phyloP scores from a whole-genome alignment of 2,113 vertebrate species.

The Puffinus mauretanicus region DNA sequence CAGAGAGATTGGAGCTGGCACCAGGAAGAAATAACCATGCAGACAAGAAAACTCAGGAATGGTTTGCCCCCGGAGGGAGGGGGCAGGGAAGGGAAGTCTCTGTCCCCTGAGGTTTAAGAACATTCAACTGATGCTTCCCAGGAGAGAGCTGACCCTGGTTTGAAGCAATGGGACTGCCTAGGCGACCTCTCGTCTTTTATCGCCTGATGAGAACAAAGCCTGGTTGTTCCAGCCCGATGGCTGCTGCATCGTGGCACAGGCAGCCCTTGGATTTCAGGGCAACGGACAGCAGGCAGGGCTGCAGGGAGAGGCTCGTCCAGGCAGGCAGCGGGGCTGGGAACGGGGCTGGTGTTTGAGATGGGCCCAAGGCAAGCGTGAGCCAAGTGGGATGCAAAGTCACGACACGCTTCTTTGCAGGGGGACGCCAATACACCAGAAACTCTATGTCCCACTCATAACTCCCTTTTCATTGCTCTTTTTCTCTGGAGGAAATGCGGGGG shows the following conservation, averaged over 20 bases:
- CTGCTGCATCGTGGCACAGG: rapidly evolving
- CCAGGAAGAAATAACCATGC: neutral
- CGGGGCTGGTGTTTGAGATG: rapidly evolving
- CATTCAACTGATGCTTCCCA: neutral
- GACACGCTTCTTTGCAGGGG: neutral
- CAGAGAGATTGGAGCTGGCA: neutral
- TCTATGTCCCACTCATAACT: rapidly evolving
- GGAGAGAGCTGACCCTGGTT: neutral
- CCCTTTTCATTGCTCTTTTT: neutral
- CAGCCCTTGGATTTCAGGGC: neutral
- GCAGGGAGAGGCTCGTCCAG: neutral
- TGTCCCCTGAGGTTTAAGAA: neutral
- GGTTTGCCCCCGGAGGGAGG: neutral
- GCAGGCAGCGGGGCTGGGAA: neutral
- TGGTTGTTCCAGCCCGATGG: rapidly evolving
- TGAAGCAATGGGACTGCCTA: neutral
- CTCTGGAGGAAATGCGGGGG: too few relatives aligned
- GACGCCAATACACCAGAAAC: rapidly evolving
- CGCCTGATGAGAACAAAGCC: neutral
- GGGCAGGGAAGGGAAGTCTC: neutral
- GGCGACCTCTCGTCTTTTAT: neutral
- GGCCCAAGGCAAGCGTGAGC: neutral
- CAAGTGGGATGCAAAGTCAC: neutral
- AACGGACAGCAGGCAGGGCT: neutral
- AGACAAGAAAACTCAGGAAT: neutral